Base-by-base conservation (phyloP, 2,888 invertebrate species). In the Argyra leucocephala region DNA sequence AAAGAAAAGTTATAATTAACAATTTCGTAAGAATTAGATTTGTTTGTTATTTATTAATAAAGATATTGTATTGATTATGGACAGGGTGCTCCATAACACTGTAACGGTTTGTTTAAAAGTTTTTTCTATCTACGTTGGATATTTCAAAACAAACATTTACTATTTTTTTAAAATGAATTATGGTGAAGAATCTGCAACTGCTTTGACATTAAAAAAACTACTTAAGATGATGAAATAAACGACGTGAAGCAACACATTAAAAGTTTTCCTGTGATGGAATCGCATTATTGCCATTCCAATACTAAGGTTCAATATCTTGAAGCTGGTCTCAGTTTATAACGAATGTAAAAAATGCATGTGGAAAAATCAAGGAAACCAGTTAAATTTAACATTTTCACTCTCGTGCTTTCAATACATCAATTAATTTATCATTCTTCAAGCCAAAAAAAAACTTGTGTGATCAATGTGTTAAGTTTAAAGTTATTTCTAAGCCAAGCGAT, bases 231-330 rank as follows among this genome's bases (percentile, higher is more conserved):
- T 18, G n/a, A 57, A 57, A 57, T 57, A 18, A 57, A 7, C 18
- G 57, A 57, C 6, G n/a, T 57, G n/a, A 57, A 57, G n/a, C n/a
- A 57, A 57, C 57, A 57, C n/a, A 57, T 57, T 48, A 48, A 48
- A 48, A 48, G 48, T n/a, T 57, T 57, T n/a, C 57, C 57, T 57
- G 18, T 57, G n/a, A 57, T 57, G 57, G n/a, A 57, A n/a, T 57
- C 57, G n/a, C 57, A 57, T 57, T 18, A 57, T n/a, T 57, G 57
- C n/a, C 18, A n/a, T 18, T 15, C n/a, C n/a, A 57, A 57, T n/a
- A 57, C 57, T 6, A 57, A 48, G 12, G 3, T 15, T 3, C 48
- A 48, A 48, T 26, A 26, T 26, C 26, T 26, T 26, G 59, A 9
- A 24, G 22, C 23, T 5, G 59, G 15, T 6, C 7, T 59, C 3